Percentiles rank a stretch among this genome's conserved stretches.
Evolutionary conservation across 1,140 invertebrate species (phyloP).

Genomic region (Eumeta japonica): DNA sequence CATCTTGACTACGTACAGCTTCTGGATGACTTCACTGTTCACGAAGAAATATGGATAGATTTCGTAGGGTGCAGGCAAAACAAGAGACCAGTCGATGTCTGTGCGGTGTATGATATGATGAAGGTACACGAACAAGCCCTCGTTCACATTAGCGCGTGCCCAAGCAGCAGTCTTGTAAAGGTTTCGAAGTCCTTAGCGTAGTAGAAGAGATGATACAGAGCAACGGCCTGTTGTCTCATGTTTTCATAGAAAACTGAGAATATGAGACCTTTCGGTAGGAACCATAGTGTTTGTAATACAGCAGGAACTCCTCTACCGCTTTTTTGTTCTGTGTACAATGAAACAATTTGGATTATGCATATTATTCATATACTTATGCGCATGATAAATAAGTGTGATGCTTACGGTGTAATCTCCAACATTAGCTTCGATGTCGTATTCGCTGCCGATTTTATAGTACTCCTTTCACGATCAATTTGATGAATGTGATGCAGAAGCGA

Average conservation of each 20-base stretch:
- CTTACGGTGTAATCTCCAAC: too few relatives aligned
- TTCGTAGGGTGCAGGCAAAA: conserved; percentile 64
- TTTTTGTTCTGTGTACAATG: conserved; percentile 52
- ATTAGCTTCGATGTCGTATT: too few relatives aligned
- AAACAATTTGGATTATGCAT: too few relatives aligned
- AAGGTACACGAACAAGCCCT: conserved; percentile 61
- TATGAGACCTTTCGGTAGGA: conserved; percentile 47
- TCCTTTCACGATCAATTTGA: too few relatives aligned
- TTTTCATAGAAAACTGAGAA: conserved; percentile 60
- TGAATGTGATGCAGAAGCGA: too few relatives aligned
- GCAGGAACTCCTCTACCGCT: conserved; percentile 58
- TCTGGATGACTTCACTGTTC: conserved; percentile 58
- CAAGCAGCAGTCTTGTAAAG: conserved; percentile 63
- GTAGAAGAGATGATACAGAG: conserved; percentile 61
- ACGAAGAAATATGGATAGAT: conserved; percentile 64
- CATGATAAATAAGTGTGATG: too few relatives aligned
- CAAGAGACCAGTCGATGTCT: conserved; percentile 60
- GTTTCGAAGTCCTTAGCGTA: conserved; percentile 65
- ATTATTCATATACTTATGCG: too few relatives aligned
- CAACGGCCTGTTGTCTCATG: conserved; percentile 54
- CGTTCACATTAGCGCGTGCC: conserved; percentile 61
- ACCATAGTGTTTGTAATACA: conserved; percentile 49
- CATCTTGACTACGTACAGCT: conserved; percentile 61
- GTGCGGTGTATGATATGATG: conserved; percentile 59
- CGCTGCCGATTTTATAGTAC: too few relatives aligned